Base-by-base conservation (phyloP, 2,888 invertebrate genomes). In the Cantharis rustica region DNA sequence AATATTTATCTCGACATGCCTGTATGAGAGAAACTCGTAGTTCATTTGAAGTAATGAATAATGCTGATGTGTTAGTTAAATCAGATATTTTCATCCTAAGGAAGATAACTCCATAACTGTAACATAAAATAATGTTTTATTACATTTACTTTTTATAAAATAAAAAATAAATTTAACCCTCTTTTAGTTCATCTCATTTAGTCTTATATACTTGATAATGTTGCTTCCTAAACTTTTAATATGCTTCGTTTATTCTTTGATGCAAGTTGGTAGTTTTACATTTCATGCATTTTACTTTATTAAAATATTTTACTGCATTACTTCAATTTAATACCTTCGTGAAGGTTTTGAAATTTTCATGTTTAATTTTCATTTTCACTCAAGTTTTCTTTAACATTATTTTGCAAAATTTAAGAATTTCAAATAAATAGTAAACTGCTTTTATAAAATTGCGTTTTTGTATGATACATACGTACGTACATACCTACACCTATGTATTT, bases 221-320 rank as follows among this genome's bases (percentile, higher is more conserved):
- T 27, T 47, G 47, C 47, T 5, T 47, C 72, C 11, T 31, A 68
- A 72, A 72, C 62, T 72, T n/a, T 75, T 75, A 75, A 75, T 75
- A 27, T 69, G 75, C 63, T 72, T 75, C 75, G 75, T 72, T 75
- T 69, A 75, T 75, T 75, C 74, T 71, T 70, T 70, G 71, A 75
- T 75, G 70, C 70, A 64, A 75, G 74, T 71, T 75, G 63, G 61
- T 75, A 66, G 61, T 70, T 47, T 75, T 23, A 13, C 61, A 61
- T 66, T 63, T n/a, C 47, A 23, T 75, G 27, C 70, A 71, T 70
- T 70, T 75, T 70, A 47, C 62, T 15, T 63, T 74, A 75, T 75
- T 75, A 75, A 75, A 70, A 66, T 75, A 62, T 70, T 70, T 70
- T 75, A 70, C 63, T 75, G 70, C 66, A 75, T 61, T 66, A 75